Conservation (phyloP, 1,140 invertebrate genomes). For the Paralvinella palmiformis region DNA sequence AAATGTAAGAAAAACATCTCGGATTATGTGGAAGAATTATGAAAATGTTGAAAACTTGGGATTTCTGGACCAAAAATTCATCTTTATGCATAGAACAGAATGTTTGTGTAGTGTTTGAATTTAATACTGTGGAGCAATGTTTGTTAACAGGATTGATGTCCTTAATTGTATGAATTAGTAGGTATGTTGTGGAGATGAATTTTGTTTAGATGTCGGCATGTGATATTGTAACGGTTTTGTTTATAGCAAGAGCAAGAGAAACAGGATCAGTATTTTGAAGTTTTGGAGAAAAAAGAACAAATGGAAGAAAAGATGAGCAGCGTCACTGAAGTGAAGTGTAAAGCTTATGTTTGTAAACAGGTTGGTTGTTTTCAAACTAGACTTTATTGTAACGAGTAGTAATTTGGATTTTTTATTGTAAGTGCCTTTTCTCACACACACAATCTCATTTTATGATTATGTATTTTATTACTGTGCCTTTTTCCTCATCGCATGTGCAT, state of each 20-base stretch:
- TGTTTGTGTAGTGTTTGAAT: too few species aligned
- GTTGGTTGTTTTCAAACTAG: constrained; percentile 32
- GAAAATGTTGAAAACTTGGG: too few species aligned
- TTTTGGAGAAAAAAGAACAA: constrained; percentile 79
- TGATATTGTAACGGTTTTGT: too few species aligned
- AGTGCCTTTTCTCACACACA: background rate
- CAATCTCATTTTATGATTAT: background rate
- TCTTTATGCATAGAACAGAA: too few species aligned
- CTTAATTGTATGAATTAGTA: too few species aligned
- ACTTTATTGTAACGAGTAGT: background rate
- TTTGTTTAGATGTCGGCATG: too few species aligned
- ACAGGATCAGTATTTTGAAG: constrained; percentile 80
- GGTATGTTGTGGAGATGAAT: too few species aligned
- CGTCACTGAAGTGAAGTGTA: constrained; percentile 75
- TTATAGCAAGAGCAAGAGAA: constrained; percentile 61
- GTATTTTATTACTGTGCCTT: background rate
- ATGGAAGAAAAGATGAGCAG: constrained; percentile 87
- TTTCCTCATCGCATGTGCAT: background rate
- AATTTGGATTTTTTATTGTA: background rate
- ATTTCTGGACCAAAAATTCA: too few species aligned
- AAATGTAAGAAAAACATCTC: too few species aligned
- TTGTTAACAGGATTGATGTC: too few species aligned
- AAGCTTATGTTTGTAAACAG: constrained; percentile 78
- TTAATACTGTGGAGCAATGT: too few species aligned
- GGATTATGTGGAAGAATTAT: too few species aligned